Percentiles rank a stretch among this genome's conserved stretches.
These are phyloP conservation scores for Probaryconus sp. DNA, from an alignment of 1,140 invertebrate species.

Conservation along the genomic window DNA sequence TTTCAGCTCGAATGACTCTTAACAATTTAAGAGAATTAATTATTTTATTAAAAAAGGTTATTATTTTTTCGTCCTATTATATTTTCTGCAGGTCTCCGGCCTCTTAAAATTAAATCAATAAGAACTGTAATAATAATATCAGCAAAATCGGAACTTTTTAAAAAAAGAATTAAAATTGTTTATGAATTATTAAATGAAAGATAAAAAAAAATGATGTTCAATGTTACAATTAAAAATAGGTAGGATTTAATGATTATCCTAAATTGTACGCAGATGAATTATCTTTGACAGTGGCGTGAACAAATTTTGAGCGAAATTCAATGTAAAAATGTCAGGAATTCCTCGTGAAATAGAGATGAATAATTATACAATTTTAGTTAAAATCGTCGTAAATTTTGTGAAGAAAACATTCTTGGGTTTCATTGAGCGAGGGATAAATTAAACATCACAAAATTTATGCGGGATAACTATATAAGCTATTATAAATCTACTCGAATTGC, in stretches of 20 bases:
- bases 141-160: no score
- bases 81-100: background rate
- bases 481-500: no score
- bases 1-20: no score
- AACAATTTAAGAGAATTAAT: no score
- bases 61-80: background rate
- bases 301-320: slow-evolving; percentile 19
- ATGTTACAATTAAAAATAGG: no score
- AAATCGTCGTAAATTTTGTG: slow-evolving; percentile 12
- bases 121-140: slow-evolving; percentile 9
- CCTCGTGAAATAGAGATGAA: slow-evolving; percentile 13
- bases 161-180: no score
- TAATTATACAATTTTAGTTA: slow-evolving; percentile 17
- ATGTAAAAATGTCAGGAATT: slow-evolving; percentile 1
- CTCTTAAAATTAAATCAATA: slow-evolving; percentile 11
- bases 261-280: no score
- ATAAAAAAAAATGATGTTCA: no score
- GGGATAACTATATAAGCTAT: slow-evolving; percentile 1
- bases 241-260: no score
- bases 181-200: no score
- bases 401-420: background rate
- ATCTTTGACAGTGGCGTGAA: no score
- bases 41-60: no score
- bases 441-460: slow-evolving; percentile 11
- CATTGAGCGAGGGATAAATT: slow-evolving; percentile 3